Conservation (phyloP, 1,140 invertebrate species). For the Andrena cerasifolii region DNA sequence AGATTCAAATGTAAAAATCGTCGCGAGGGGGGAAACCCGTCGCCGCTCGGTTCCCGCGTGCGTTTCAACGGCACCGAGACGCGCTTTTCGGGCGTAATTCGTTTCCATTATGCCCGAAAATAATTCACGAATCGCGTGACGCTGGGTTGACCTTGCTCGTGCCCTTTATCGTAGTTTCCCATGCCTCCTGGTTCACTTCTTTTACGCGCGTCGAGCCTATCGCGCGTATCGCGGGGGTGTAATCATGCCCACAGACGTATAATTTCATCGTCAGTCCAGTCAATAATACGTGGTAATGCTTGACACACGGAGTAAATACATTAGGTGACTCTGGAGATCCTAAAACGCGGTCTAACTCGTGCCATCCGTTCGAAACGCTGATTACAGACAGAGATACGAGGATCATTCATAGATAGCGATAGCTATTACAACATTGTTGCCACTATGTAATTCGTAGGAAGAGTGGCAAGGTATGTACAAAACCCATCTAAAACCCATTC, state of each 20-base stretch:
- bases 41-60: too few species aligned
- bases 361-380: too few species aligned
- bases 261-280: background rate
- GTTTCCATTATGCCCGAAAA: conserved; percentile 23
- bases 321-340: background rate
- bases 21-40: conserved; percentile 1
- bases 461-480: too few species aligned
- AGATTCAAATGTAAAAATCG: conserved; percentile 67
- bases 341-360: too few species aligned
- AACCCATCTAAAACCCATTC: too few species aligned
- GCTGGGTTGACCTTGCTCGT: background rate
- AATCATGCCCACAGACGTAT: background rate
- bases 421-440: too few species aligned
- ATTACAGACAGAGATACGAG: too few species aligned
- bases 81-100: conserved; percentile 3
- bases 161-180: conserved; percentile 27
- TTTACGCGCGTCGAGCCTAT: background rate
- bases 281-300: background rate
- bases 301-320: background rate
- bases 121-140: conserved; percentile 52
- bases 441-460: too few species aligned
- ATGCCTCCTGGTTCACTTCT: background rate
- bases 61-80: too few species aligned
- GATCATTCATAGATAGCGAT: too few species aligned
- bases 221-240: background rate